Evolutionary conservation across 2,797 vertebrate species (phyloP).

Genomic region (Lithobates pipiens): DNA sequence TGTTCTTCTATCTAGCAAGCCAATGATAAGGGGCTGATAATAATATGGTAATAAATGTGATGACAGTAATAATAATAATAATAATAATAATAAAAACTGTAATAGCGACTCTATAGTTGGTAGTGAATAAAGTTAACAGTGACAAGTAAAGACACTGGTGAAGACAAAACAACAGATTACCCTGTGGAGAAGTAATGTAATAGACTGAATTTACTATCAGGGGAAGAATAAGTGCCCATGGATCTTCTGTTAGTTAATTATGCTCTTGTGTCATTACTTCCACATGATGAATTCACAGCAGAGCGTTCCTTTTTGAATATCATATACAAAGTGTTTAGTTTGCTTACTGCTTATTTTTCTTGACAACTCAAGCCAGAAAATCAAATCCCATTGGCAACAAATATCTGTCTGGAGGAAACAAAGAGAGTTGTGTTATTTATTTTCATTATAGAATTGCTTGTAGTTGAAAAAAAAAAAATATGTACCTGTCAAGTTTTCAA

Average conservation of each 20-base stretch:
- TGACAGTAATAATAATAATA: no score
- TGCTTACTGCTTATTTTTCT: constrained; percentile 95
- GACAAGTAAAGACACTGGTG: constrained; percentile 87
- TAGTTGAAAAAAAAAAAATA: constrained; percentile 88
- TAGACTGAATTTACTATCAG: constrained; percentile 90
- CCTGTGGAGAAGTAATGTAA: constrained; percentile 81
- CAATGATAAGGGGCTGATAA: no score
- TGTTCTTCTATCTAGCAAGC: no score
- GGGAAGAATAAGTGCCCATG: constrained; percentile 92
- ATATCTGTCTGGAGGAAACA: constrained; percentile 81
- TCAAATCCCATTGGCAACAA: constrained; percentile 92
- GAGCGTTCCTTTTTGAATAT: constrained; percentile 84
- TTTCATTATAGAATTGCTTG: constrained; percentile 89
- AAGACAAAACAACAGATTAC: constrained; percentile 85
- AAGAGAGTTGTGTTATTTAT: constrained; percentile 90
- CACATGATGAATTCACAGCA: constrained; percentile 71
- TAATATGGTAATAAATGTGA: no score
- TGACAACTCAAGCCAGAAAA: constrained; percentile 91
- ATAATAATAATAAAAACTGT: no score
- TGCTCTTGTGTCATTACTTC: constrained; percentile 86
- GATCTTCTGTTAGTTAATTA: constrained; percentile 92
- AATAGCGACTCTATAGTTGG: constrained; percentile 72
- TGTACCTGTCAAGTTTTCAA: constrained; percentile 94
- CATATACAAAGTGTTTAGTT: constrained; percentile 84
- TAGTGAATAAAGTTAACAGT: constrained; percentile 86